These are phyloP conservation scores for Heliconius ethilla DNA, from an alignment of 2,888 invertebrate genomes.

Conservation along the genomic window DNA sequence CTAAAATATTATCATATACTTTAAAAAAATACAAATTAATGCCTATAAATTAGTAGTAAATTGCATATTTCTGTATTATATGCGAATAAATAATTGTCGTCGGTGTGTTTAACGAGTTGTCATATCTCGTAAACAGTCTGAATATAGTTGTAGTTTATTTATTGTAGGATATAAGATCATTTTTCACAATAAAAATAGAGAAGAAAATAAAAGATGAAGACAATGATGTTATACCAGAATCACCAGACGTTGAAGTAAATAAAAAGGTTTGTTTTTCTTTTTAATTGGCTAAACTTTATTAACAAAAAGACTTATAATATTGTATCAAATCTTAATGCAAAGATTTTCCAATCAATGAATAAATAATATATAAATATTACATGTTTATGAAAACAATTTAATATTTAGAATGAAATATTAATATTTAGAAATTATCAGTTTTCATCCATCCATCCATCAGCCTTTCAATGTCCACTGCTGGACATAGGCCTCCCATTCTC, in stretches of 20 bases:
- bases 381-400: too few species aligned
- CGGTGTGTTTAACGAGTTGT: background rate
- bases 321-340: background rate
- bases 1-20: too few species aligned
- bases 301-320: background rate
- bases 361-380: too few species aligned
- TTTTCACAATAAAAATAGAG: slow-evolving; percentile 69
- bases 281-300: background rate
- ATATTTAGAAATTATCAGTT: too few species aligned
- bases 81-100: background rate
- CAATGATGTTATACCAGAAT: slow-evolving; percentile 81
- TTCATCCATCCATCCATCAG: too few species aligned
- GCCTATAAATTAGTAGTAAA: background rate
- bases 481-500: too few species aligned
- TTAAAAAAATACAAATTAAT: background rate
- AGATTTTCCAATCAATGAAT: too few species aligned
- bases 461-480: too few species aligned
- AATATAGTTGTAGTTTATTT: background rate
- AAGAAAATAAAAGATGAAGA: slow-evolving; percentile 63
- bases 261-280: slow-evolving; percentile 58
- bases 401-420: too few species aligned
- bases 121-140: background rate
- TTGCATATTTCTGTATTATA: background rate
- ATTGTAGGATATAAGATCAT: slow-evolving; percentile 85
- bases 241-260: slow-evolving; percentile 80